Evolutionary conservation across 1,140 invertebrate genomes (phyloP), one percentile per base, ranked within the genome.

Genomic region (Drosophila azteca): DNA sequence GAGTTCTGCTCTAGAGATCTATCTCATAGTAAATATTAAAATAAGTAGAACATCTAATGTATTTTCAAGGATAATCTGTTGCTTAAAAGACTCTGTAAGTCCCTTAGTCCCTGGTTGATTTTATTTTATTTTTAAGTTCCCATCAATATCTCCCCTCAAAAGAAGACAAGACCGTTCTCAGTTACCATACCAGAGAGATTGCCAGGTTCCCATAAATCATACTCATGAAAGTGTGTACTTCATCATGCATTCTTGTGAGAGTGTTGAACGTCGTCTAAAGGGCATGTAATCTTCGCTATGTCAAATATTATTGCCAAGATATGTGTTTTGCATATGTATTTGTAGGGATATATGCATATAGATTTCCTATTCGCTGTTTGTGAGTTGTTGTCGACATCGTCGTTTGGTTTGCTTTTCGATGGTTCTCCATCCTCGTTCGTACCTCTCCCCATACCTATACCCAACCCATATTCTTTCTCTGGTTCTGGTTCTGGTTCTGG

Each of bases 211-310:
- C 11, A 57, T 45, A 20, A 4, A 15, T 44, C 31, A n/a, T 9
- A n/a, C 11, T 3, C 7, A 13, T 26, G 6, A 20, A 1, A 20
- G 17, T 13, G 13, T 24, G 7, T 26, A 9, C 3, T 15, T 7
- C 9, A n/a, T 20, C n/a, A 50, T 17, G 17, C 2, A 5, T 1
- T 22, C 24, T 45, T 6, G 8, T 17, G 7, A 11, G 15, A 13
- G 11, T 7, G 15, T 7, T 22, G 9, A 39, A 11, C 45, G 3
- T 31, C 26, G 8, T 72, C 72, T 62, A 59, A 54, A 72, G 74
- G 43, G 75, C 75, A 78, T 71, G 69, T 78, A 74, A 78, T 82
- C 53, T 74, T 55, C 52, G 64, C 50, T 55, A 59, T 60, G 55
- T 69, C 49, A 74, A 54, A 58, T 61, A 13, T 53, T 74, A 61